phyloP scores from a whole-genome alignment of 2,888 invertebrate species.

The Vandiemenella viatica region DNA sequence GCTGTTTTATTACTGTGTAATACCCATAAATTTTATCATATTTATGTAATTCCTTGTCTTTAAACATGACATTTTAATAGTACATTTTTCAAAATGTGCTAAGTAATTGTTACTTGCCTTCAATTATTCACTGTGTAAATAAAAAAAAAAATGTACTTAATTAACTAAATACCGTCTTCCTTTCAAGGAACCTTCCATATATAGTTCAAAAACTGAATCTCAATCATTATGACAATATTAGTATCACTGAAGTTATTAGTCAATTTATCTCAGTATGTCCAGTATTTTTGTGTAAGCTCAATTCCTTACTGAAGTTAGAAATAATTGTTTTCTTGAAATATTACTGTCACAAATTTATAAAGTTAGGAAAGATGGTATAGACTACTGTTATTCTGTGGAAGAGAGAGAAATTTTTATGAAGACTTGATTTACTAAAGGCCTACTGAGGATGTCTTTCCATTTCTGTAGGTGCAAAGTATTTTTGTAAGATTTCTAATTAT shows the following conservation, averaged over 20 bases:
- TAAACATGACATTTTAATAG: neutral
- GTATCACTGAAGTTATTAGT: neutral
- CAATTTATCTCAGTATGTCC: constrained; percentile 2
- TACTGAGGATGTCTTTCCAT: constrained; percentile 19
- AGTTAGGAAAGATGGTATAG: too few relatives aligned
- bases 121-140: neutral
- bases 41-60: neutral
- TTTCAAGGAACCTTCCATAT: constrained; percentile 5
- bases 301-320: neutral
- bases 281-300: neutral
- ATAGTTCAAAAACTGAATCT: constrained; percentile 10
- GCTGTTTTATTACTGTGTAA: neutral
- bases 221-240: constrained; percentile 16
- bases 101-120: constrained; percentile 3
- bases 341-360: too few relatives aligned
- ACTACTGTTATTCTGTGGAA: too few relatives aligned
- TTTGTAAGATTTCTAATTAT: constrained; percentile 18
- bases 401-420: too few relatives aligned
- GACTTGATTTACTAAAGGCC: constrained; percentile 12
- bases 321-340: neutral
- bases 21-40: neutral
- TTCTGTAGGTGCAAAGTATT: constrained; percentile 18
- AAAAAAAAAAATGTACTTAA: constrained; percentile 5
- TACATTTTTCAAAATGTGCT: neutral
- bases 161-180: constrained; percentile 9